These are phyloP conservation scores for Aricia agestis DNA, from an alignment of 1,140 invertebrate genomes.

Conservation along the genomic window DNA sequence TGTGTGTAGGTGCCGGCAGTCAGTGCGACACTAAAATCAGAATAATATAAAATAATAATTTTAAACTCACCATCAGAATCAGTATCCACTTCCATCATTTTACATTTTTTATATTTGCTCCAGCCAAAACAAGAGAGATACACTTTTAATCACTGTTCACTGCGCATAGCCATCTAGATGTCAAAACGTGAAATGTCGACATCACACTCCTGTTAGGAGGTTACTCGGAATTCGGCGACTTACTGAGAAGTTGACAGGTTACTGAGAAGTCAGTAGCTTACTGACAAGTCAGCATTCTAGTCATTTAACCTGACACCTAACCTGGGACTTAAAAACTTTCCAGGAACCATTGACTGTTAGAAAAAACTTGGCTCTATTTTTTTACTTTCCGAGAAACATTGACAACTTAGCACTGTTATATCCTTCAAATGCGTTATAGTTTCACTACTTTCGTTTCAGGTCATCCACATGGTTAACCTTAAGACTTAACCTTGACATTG, in stretches of 20 bases:
- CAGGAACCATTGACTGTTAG: no score
- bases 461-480: not conserved
- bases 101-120: not conserved
- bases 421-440: not conserved
- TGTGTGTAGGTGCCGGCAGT: no score
- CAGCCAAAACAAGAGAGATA: not conserved
- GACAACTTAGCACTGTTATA: no score
- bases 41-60: not conserved
- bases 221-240: no score
- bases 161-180: not conserved
- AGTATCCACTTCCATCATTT: not conserved
- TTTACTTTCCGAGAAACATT: no score
- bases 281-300: no score
- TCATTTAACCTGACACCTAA: no score
- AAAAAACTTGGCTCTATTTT: no score
- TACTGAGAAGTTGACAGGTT: no score
- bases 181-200: not conserved
- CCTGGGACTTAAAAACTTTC: no score
- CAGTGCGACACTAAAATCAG: no score
- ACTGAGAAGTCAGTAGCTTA: no score
- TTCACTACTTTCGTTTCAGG: not conserved
- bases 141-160: not conserved
- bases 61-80: not conserved
- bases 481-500: not conserved
- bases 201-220: not conserved